Conservation (phyloP, 2,888 invertebrate species). For the Eupsilia transversa region DNA sequence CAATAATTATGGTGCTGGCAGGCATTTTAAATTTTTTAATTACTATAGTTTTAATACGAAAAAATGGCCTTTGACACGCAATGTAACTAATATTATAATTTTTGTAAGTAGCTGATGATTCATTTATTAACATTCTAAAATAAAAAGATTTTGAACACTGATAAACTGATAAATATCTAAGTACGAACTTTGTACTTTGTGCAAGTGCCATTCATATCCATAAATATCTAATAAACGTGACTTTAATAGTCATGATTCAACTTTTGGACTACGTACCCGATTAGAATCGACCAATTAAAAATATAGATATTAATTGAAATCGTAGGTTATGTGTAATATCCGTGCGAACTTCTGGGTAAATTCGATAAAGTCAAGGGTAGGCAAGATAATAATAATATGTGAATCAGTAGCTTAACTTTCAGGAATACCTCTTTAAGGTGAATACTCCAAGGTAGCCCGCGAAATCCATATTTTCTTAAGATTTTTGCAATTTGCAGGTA, state of each 20-base stretch:
- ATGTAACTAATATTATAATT: not conserved
- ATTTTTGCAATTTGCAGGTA: no score
- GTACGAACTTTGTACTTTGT: not conserved
- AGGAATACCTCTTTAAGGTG: not conserved
- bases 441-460: no score
- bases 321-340: not conserved
- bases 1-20: no score
- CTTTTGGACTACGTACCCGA: not conserved
- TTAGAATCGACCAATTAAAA: not conserved
- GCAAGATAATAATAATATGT: not conserved
- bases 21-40: no score
- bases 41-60: not conserved
- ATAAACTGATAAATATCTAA: not conserved
- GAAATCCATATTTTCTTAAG: no score
- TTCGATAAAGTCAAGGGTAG: not conserved
- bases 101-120: no score
- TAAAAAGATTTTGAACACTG: not conserved
- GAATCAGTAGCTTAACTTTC: not conserved
- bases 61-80: not conserved
- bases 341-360: slow-evolving; percentile 14
- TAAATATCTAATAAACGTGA: not conserved
- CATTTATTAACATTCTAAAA: not conserved
- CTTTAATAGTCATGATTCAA: not conserved
- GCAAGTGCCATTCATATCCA: not conserved
- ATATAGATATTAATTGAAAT: not conserved